Evolutionary conservation across 2,888 invertebrate genomes (phyloP).

Genomic region (Drepana falcataria): DNA sequence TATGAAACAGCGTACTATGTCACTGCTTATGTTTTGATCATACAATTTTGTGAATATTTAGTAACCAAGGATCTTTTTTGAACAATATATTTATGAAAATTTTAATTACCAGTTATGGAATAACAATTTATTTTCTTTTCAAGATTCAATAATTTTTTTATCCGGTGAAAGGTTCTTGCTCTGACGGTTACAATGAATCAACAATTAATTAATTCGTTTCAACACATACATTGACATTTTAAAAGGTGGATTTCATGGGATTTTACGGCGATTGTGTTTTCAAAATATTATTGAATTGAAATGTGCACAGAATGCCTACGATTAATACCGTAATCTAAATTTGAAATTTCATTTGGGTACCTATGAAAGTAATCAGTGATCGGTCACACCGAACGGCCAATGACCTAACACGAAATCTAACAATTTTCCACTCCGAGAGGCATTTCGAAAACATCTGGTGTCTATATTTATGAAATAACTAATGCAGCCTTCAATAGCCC

Average conservation of each 20-base stretch:
- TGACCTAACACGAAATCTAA: slow-evolving; percentile 61
- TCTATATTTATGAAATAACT: slow-evolving; percentile 23
- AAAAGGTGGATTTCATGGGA: too few relatives aligned
- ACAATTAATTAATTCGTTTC: too few relatives aligned
- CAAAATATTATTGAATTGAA: neutral
- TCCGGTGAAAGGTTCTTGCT: too few relatives aligned
- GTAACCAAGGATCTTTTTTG: too few relatives aligned
- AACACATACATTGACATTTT: too few relatives aligned
- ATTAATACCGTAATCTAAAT: slow-evolving; percentile 16
- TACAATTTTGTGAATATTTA: too few relatives aligned
- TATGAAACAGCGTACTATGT: slow-evolving; percentile 30
- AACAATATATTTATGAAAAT: too few relatives aligned
- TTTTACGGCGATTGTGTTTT: neutral
- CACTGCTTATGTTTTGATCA: neutral
- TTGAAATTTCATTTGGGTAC: slow-evolving; percentile 34
- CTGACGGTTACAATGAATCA: too few relatives aligned
- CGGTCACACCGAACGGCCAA: slow-evolving; percentile 58
- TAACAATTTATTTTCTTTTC: too few relatives aligned
- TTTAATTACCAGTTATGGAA: too few relatives aligned
- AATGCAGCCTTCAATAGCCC: slow-evolving; percentile 18
- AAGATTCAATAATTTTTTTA: too few relatives aligned
- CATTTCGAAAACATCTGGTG: slow-evolving; percentile 65
- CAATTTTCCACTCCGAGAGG: slow-evolving; percentile 63
- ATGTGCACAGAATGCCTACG: slow-evolving; percentile 11
- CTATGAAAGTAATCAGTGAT: slow-evolving; percentile 45